Base-by-base conservation (phyloP, 2,113 vertebrate species). In the Istiophorus platypterus region DNA sequence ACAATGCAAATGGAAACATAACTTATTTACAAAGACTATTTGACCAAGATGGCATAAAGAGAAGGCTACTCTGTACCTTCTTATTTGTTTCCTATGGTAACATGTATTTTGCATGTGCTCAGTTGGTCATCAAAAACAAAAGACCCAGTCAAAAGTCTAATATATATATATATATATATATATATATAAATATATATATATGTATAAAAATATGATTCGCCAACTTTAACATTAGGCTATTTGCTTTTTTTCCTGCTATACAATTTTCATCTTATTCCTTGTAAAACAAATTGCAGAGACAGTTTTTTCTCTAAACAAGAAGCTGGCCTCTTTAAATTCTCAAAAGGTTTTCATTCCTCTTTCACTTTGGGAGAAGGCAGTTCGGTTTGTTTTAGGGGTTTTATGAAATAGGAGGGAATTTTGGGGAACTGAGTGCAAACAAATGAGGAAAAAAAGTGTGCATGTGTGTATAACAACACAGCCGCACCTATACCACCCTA, bases 401-500 rank as follows among this genome's bases (percentile, higher is more conserved):
- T 17, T 42, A 20, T 56, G 24, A 61, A 29, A 8, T 22, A 34
- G 29, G 14, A 29, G 18, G 11, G 10, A 18, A 29, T 5, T 45
- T 0, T 42, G 31, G 17, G 54, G 11, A 45, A 20, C 13, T n/a
- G 22, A 34, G 31, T 57, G 8, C 27, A 62, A 11, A 74, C 18
- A 8, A 56, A 34, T 51, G 8, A n/a, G 29, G 34, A 45, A 27
- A 45, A 45, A 27, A 26, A 42, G 17, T 74, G 13, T 81, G 65
- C 52, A 20, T 58, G 71, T 81, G 74, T 84, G 78, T 52, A n/a
- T 52, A 54, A 66, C 81, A 86, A 79, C 80, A 84, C 81, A 81
- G 78, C 74, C 78, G 70, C 76, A 83, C 73, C 79, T 56, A 58
- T 49, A 72, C 77, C 68, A 51, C 90, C 88, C 87, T 79, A 91